Evolutionary conservation across 2,888 invertebrate genomes (phyloP).

Genomic region (Macropis europaea): DNA sequence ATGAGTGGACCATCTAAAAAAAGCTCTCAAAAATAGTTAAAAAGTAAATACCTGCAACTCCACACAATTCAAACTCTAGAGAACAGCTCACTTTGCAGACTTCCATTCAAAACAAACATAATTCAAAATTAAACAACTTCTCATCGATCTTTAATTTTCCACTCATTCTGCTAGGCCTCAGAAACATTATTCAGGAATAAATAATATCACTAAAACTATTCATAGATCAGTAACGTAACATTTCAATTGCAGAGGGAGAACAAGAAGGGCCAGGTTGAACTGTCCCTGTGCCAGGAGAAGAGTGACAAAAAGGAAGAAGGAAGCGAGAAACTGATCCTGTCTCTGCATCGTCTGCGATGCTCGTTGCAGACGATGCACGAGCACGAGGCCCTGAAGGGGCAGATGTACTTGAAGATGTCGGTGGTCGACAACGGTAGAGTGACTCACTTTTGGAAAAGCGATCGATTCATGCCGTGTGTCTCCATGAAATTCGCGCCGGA

Average conservation of each 20-base stretch:
- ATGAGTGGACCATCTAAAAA: no score
- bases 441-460: conserved; percentile 86
- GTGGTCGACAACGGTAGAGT: conserved; percentile 85
- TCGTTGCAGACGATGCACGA: conserved; percentile 87
- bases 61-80: no score
- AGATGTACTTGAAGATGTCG: conserved; percentile 89
- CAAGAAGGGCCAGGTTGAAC: conserved; percentile 85
- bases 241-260: conserved; percentile 83
- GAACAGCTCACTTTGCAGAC: no score
- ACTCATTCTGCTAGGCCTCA: no score
- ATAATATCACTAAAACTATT: no score
- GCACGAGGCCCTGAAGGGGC: conserved; percentile 85
- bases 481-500: conserved; percentile 88
- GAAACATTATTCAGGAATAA: no score
- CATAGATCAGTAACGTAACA: no score
- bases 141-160: no score
- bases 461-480: conserved; percentile 87
- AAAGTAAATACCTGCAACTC: no score
- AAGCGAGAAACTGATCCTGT: conserved; percentile 84
- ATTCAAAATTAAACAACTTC: no score
- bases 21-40: no score
- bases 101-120: no score
- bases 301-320: conserved; percentile 84
- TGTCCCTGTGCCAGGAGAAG: conserved; percentile 84
- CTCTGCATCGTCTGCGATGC: conserved; percentile 84